phyloP scores from a whole-genome alignment of 2,113 vertebrate species.

The Callipepla squamata region DNA sequence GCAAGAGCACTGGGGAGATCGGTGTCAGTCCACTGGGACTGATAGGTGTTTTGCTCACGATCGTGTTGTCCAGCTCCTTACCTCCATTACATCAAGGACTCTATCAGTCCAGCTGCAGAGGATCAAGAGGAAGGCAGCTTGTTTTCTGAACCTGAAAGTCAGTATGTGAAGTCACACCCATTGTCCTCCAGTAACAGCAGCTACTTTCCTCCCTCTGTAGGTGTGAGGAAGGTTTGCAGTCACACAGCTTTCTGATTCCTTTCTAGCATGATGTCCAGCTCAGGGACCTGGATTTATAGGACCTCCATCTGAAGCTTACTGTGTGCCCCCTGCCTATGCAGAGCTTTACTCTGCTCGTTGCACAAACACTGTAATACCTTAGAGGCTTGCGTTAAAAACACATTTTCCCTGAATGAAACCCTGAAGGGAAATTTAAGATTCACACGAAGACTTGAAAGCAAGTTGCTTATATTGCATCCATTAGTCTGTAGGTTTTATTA shows the following conservation, averaged over 20 bases:
- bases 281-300: background rate
- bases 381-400: conserved; percentile 14
- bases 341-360: background rate
- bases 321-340: background rate
- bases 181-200: background rate
- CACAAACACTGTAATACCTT: background rate
- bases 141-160: background rate
- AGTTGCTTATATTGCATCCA: background rate
- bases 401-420: background rate
- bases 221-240: background rate
- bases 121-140: background rate
- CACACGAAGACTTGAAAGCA: conserved; percentile 24
- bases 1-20: background rate
- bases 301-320: background rate
- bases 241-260: background rate
- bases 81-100: background rate
- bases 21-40: background rate
- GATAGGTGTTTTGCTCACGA: background rate
- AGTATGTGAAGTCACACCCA: background rate
- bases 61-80: background rate
- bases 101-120: background rate
- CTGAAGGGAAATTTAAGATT: conserved; percentile 26
- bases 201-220: background rate
- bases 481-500: background rate
- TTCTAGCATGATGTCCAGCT: accelerated